Evolutionary conservation across 2,888 invertebrate species (phyloP).

Genomic region (Zygaena filipendulae): DNA sequence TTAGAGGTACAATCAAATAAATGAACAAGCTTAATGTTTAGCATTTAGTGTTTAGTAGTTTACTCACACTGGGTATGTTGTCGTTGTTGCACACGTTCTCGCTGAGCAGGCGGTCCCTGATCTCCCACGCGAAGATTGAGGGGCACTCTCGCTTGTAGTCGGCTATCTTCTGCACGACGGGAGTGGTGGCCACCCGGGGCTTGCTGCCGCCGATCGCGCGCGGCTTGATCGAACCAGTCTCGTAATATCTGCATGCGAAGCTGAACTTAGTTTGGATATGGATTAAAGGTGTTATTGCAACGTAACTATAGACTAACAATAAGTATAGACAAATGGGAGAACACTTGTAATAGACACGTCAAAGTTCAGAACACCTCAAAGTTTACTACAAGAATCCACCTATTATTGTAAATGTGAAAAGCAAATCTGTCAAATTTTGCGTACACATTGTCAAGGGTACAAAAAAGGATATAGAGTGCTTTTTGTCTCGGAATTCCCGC

Average conservation of each 20-base stretch:
- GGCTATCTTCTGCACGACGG: constrained; percentile 95
- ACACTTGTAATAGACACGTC: too few species aligned
- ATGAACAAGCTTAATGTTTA: too few species aligned
- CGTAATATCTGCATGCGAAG: constrained; percentile 86
- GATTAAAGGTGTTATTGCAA: constrained; percentile 27
- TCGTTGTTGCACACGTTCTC: constrained; percentile 98
- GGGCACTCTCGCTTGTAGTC: constrained; percentile 98
- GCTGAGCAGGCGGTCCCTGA: constrained; percentile 90
- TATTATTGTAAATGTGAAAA: too few species aligned
- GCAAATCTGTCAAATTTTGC: too few species aligned
- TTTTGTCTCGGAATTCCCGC: too few species aligned
- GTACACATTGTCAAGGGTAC: too few species aligned
- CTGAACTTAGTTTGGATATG: constrained; percentile 61
- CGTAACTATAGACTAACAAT: constrained; percentile 4
- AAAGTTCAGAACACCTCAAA: too few species aligned
- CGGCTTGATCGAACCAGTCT: constrained; percentile 97
- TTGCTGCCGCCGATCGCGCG: constrained; percentile 97
- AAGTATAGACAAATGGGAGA: too few species aligned
- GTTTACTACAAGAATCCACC: too few species aligned
- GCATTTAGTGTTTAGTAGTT: too few species aligned
- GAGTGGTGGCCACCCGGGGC: constrained; percentile 93
- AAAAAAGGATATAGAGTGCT: too few species aligned
- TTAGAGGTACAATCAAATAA: too few species aligned
- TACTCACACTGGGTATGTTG: constrained; percentile 97
- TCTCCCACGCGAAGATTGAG: constrained; percentile 99